Percentiles rank a stretch among this genome's conserved stretches.
Evolutionary conservation across 2,113 vertebrate species (phyloP).

Genomic region (Suricata suricatta): DNA sequence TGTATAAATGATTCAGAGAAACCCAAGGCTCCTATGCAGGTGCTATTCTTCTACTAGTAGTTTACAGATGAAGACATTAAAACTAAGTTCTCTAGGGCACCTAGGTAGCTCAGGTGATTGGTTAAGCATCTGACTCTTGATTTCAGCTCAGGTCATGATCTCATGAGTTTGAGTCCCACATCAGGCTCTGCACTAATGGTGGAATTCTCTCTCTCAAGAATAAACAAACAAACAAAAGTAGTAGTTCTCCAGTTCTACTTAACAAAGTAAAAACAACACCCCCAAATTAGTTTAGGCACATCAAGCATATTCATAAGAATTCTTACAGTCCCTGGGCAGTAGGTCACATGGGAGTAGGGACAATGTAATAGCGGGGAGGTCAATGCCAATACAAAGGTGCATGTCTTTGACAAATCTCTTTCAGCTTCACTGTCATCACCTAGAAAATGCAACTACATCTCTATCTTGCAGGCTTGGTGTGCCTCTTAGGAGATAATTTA

Average conservation of each 20-base stretch:
- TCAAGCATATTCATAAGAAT: not conserved
- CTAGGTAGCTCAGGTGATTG: too few relatives aligned
- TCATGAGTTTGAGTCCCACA: too few relatives aligned
- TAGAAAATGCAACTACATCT: not conserved
- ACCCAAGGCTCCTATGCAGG: not conserved
- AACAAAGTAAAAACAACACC: not conserved
- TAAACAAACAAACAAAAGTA: too few relatives aligned
- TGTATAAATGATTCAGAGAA: not conserved
- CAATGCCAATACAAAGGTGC: not conserved
- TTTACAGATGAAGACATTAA: not conserved
- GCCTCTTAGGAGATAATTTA: slow-evolving; percentile 2
- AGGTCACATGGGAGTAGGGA: not conserved
- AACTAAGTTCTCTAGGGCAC: not conserved
- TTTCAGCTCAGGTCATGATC: too few relatives aligned
- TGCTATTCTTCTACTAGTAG: not conserved
- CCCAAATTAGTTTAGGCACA: not conserved
- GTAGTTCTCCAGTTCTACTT: not conserved
- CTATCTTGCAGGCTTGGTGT: not conserved
- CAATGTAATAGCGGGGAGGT: not conserved
- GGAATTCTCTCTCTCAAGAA: too few relatives aligned
- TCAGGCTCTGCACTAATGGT: too few relatives aligned
- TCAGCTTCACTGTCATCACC: not conserved
- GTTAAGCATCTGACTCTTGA: too few relatives aligned
- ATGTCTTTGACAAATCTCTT: not conserved
- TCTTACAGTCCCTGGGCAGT: not conserved